Evolutionary conservation across 1,140 invertebrate genomes (phyloP).

Genomic region (Megathymus violae): DNA sequence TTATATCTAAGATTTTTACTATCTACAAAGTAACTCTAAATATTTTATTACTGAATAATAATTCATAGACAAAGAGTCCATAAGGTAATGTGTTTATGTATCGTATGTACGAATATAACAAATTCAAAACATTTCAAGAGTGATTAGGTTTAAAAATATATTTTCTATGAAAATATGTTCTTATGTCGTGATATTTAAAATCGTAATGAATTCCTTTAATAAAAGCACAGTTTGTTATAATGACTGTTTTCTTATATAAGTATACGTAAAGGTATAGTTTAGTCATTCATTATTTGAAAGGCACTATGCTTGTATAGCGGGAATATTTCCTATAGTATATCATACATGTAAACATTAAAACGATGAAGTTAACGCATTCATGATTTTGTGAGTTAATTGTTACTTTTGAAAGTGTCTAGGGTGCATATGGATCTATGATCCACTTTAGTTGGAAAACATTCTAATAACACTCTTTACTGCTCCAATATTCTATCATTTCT

Average conservation of each 20-base stretch:
- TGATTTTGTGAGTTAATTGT: slow-evolving; percentile 22
- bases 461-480: slow-evolving; percentile 16
- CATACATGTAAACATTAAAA: background rate
- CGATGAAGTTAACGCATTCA: slow-evolving; percentile 6
- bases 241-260: slow-evolving; percentile 43
- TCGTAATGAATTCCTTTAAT: slow-evolving; percentile 40
- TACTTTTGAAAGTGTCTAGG: slow-evolving; percentile 14
- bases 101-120: slow-evolving; percentile 47
- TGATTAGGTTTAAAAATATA: slow-evolving; percentile 37
- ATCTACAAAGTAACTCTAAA: slow-evolving; percentile 54
- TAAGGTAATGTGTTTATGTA: slow-evolving; percentile 14
- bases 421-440: slow-evolving; percentile 18
- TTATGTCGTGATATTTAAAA: slow-evolving; percentile 40
- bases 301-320: slow-evolving; percentile 74
- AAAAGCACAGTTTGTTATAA: slow-evolving; percentile 33
- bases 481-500: slow-evolving; percentile 5
- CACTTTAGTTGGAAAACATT: slow-evolving; percentile 8
- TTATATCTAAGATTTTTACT: slow-evolving; percentile 60
- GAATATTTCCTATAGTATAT: slow-evolving; percentile 39
- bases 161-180: slow-evolving; percentile 41
- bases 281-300: slow-evolving; percentile 65
- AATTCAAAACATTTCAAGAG: slow-evolving; percentile 52
- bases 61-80: slow-evolving; percentile 49
- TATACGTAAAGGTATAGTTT: slow-evolving; percentile 50
- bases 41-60: slow-evolving; percentile 46